Conservation (phyloP, 2,113 vertebrate species). For the Cairina moschata region DNA sequence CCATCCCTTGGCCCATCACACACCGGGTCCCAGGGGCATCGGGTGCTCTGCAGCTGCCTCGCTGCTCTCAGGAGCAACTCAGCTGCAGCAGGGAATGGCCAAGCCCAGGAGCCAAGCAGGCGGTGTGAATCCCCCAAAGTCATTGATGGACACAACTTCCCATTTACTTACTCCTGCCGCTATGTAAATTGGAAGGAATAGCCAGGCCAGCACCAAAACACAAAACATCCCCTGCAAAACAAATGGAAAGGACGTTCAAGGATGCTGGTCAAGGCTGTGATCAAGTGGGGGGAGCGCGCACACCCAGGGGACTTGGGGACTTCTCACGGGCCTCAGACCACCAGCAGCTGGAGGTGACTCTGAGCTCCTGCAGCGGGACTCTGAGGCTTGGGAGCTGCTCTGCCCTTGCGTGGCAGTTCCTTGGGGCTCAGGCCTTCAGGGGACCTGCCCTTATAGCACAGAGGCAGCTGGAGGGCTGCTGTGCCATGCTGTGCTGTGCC, state of each 20-base stretch:
- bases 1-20: neutral
- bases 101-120: neutral
- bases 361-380: neutral
- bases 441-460: neutral
- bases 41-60: fast-evolving
- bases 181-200: conserved; percentile 96
- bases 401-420: fast-evolving
- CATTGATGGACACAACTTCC: neutral
- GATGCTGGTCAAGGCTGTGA: fast-evolving
- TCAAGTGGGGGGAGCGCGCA: fast-evolving
- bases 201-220: conserved; percentile 91
- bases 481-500: neutral
- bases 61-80: neutral
- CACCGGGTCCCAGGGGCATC: neutral
- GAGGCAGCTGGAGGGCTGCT: fast-evolving
- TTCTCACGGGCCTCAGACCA: neutral
- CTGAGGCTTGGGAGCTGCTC: neutral
- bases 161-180: conserved; percentile 84
- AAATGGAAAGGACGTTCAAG: neutral
- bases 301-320: neutral
- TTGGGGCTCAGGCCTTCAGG: neutral
- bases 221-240: conserved; percentile 86
- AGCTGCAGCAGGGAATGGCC: neutral
- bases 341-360: neutral
- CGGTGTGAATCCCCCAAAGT: neutral